Evolutionary conservation across 23 tunicate genomes (phyloP).

Genomic region (Oikopleura albicans): DNA sequence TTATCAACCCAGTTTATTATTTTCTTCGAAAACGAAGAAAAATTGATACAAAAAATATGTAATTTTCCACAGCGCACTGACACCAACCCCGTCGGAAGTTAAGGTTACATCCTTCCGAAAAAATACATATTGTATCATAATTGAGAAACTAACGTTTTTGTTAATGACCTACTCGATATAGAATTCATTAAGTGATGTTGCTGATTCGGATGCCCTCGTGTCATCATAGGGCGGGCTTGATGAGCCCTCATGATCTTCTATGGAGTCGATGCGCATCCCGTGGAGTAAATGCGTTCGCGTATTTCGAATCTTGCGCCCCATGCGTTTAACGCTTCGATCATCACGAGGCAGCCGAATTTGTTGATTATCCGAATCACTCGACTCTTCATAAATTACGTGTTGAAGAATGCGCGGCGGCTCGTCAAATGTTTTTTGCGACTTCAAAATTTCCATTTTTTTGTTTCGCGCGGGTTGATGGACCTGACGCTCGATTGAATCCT

Average conservation of each 20-base stretch:
- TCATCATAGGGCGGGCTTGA: constrained; percentile 1
- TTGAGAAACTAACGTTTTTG: too few species aligned
- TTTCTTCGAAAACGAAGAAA: neutral
- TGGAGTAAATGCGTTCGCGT: neutral
- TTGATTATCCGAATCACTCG: neutral
- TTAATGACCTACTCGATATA: neutral
- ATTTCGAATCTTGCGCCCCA: neutral
- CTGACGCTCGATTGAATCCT: neutral
- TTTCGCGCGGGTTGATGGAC: neutral
- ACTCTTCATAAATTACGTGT: constrained; percentile 1
- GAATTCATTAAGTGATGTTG: neutral
- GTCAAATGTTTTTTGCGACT: neutral
- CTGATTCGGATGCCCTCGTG: neutral
- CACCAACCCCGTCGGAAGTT: too few species aligned
- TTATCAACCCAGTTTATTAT: too few species aligned
- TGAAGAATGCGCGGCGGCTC: neutral
- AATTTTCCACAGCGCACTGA: too few species aligned
- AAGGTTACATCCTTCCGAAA: too few species aligned
- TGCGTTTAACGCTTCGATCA: neutral
- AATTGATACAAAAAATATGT: neutral
- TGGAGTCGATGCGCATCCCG: neutral
- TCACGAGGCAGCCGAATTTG: neutral
- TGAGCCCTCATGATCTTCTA: constrained; percentile 6
- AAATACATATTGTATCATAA: too few species aligned
- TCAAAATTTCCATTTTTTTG: too few species aligned